A percentile compares a stretch with the other conserved stretches of the same genome.
Evolutionary conservation across 2,113 vertebrate genomes (phyloP).

Genomic region (Rallus limicola): DNA sequence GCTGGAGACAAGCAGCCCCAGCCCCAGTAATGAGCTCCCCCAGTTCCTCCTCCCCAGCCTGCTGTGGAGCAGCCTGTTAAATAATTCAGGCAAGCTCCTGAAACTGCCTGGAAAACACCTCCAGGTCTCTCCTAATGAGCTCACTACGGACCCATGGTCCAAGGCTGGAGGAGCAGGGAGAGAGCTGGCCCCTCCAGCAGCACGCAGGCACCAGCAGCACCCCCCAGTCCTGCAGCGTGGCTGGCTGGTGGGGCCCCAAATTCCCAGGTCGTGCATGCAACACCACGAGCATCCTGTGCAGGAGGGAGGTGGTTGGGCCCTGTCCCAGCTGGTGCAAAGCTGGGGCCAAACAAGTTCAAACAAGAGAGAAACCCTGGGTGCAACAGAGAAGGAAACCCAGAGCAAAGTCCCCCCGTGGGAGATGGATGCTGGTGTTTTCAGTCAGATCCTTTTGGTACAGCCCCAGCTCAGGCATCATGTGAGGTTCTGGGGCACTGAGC

Average conservation of each 20-base stretch:
- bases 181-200: not conserved
- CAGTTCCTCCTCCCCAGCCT: not conserved
- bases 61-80: not conserved
- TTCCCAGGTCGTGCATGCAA: fast-evolving
- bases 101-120: conserved; percentile 36
- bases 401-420: fast-evolving
- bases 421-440: not conserved
- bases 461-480: not conserved
- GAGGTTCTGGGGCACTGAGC: not conserved
- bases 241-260: not conserved
- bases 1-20: not conserved
- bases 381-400: not conserved
- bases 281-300: fast-evolving
- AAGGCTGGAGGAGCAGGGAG: not conserved
- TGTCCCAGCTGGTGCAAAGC: not conserved
- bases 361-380: fast-evolving
- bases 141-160: not conserved
- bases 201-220: fast-evolving
- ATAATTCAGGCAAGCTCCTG: conserved; percentile 18
- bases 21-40: not conserved
- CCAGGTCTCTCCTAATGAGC: conserved; percentile 24
- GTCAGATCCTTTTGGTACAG: not conserved
- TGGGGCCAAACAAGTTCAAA: not conserved
- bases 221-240: fast-evolving
- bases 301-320: not conserved